phyloP scores from a whole-genome alignment of 2,113 vertebrate species.

The Orcinus orca region DNA sequence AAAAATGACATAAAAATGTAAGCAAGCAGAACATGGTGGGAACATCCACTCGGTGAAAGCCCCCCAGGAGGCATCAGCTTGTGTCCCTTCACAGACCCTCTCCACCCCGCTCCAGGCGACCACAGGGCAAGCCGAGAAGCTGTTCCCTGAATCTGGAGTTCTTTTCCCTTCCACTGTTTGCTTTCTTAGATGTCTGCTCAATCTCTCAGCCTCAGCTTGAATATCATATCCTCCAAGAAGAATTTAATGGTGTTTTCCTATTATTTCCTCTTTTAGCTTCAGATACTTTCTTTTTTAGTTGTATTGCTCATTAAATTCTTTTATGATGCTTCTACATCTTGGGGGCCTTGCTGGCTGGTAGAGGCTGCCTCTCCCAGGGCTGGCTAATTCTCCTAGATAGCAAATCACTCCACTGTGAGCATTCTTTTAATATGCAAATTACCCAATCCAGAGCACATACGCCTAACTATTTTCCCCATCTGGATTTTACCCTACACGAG shows the following conservation, averaged over 20 bases:
- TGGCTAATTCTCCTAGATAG: background rate
- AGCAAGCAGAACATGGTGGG: background rate
- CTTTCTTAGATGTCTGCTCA: background rate
- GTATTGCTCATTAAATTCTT: background rate
- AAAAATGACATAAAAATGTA: background rate
- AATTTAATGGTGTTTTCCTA: background rate
- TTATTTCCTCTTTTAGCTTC: background rate
- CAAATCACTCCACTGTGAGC: background rate
- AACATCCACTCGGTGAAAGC: background rate
- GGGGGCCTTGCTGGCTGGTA: background rate
- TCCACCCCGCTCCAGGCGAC: fast-evolving
- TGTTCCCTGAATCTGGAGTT: no score
- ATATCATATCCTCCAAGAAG: background rate
- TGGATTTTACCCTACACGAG: background rate
- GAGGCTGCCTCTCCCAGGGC: background rate
- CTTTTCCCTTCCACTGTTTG: background rate
- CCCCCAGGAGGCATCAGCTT: background rate
- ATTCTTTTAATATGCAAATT: background rate
- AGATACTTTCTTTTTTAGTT: background rate
- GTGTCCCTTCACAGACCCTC: fast-evolving
- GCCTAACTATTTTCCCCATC: background rate
- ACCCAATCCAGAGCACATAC: background rate
- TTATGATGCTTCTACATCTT: background rate
- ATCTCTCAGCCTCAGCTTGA: background rate
- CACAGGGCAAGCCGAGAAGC: no score